Evolutionary conservation across 2,113 vertebrate genomes (phyloP).

Genomic region (Gymnogyps californianus): DNA sequence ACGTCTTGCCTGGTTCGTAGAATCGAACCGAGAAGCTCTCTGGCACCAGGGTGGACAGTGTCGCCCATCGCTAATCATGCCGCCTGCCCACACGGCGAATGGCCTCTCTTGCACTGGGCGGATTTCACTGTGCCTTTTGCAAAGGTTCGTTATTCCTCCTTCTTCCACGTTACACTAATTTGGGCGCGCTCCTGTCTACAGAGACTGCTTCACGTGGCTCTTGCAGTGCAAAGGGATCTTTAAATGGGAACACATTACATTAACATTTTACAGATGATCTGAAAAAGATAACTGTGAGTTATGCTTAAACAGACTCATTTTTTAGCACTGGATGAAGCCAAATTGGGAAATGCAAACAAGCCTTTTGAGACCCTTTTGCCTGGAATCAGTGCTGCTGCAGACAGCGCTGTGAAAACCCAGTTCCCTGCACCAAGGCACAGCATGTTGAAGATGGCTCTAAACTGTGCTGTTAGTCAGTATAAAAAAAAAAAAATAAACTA

Average conservation of each 20-base stretch:
- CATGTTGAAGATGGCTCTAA: background rate
- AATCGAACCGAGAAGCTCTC: slow-evolving; percentile 41
- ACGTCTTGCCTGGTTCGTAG: slow-evolving; percentile 62
- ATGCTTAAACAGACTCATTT: background rate
- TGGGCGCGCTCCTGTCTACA: background rate
- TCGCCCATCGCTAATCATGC: slow-evolving; percentile 2
- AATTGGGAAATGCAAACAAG: background rate
- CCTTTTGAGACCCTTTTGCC: background rate
- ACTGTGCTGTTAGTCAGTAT: background rate
- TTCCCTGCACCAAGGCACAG: background rate
- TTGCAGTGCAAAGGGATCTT: background rate
- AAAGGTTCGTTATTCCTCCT: background rate
- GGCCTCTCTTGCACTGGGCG: background rate
- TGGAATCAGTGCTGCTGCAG: background rate
- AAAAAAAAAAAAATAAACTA: background rate
- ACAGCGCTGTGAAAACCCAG: background rate
- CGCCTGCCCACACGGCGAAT: slow-evolving; percentile 28
- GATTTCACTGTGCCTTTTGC: slow-evolving; percentile 9
- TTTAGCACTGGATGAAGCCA: background rate
- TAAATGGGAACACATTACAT: background rate
- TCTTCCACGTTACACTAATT: background rate
- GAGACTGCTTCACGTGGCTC: background rate
- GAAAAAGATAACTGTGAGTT: background rate
- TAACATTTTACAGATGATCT: background rate
- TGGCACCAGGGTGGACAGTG: slow-evolving; percentile 53